phyloP scores from a whole-genome alignment of 2,113 vertebrate genomes.

The Hiodon alosoides region DNA sequence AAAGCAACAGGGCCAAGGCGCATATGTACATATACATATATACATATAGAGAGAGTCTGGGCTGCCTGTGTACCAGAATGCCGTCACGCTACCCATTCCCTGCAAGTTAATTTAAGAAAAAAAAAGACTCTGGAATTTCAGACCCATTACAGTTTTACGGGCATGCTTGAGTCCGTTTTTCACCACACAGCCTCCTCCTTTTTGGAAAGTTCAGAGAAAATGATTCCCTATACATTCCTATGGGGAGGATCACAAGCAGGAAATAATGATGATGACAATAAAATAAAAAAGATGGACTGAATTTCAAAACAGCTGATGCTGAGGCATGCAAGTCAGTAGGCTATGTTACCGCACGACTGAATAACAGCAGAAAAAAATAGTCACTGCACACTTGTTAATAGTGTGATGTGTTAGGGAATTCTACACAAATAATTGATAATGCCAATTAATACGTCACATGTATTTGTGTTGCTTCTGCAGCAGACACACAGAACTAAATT shows the following conservation, averaged over 20 bases:
- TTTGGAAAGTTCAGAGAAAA: not conserved
- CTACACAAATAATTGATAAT: too few relatives aligned
- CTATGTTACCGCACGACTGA: too few relatives aligned
- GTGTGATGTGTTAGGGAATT: too few relatives aligned
- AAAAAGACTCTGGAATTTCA: constrained; percentile 15
- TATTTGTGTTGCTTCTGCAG: too few relatives aligned
- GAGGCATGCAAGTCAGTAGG: not conserved
- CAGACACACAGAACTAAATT: too few relatives aligned
- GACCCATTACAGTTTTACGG: constrained; percentile 14
- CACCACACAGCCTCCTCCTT: not conserved
- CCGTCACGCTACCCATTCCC: not conserved
- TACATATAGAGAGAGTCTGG: too few relatives aligned
- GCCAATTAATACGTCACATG: too few relatives aligned
- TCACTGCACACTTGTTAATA: too few relatives aligned
- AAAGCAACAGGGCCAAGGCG: too few relatives aligned
- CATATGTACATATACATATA: too few relatives aligned
- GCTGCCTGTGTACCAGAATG: not conserved
- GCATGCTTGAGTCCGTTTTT: constrained; percentile 11
- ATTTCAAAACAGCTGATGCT: not conserved
- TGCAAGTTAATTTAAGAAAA: constrained; percentile 6
- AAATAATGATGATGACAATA: not conserved
- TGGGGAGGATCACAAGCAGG: constrained; percentile 8
- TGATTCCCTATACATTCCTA: not conserved
- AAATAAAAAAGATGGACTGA: not conserved
- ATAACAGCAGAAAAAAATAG: too few relatives aligned